Evolutionary conservation across 2,888 invertebrate species (phyloP).

Genomic region (Nomada flava): DNA sequence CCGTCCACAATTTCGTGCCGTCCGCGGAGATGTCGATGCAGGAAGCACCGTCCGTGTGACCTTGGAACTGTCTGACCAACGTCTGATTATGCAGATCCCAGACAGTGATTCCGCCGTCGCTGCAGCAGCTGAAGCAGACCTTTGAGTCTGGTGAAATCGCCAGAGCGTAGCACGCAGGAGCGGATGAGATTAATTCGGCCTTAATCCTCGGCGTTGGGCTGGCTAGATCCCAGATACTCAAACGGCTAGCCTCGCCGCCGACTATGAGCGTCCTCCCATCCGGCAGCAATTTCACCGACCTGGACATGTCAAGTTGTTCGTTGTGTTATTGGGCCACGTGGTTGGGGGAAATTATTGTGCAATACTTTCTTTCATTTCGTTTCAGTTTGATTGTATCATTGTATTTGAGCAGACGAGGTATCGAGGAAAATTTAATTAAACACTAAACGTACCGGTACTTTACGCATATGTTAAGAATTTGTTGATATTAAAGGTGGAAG

Average conservation of each 20-base stretch:
- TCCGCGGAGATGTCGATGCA: constrained; percentile 98
- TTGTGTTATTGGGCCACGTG: too few relatives aligned
- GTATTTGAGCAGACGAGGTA: too few relatives aligned
- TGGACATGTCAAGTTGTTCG: constrained; percentile 62
- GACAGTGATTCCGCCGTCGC: constrained; percentile 97
- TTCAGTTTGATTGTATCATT: too few relatives aligned
- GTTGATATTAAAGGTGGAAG: too few relatives aligned
- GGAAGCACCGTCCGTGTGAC: constrained; percentile 97
- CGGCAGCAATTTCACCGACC: constrained; percentile 96
- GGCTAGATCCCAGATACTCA: constrained; percentile 97
- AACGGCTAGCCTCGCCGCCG: constrained; percentile 97
- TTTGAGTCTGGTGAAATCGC: constrained; percentile 98
- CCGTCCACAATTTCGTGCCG: constrained; percentile 97
- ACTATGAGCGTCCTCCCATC: constrained; percentile 97
- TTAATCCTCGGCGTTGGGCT: constrained; percentile 96
- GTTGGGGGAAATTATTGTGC: too few relatives aligned
- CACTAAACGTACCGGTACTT: too few relatives aligned
- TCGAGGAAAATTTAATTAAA: too few relatives aligned
- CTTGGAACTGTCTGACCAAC: constrained; percentile 94
- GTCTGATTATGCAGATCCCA: constrained; percentile 98
- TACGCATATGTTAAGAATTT: too few relatives aligned
- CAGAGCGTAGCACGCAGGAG: constrained; percentile 98
- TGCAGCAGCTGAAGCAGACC: constrained; percentile 98
- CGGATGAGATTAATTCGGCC: constrained; percentile 96
- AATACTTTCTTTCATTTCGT: too few relatives aligned